Evolutionary conservation across 37 sponge, comb jelly and placozoan genomes (phyloP).

Genomic region (Geodia barretti): DNA sequence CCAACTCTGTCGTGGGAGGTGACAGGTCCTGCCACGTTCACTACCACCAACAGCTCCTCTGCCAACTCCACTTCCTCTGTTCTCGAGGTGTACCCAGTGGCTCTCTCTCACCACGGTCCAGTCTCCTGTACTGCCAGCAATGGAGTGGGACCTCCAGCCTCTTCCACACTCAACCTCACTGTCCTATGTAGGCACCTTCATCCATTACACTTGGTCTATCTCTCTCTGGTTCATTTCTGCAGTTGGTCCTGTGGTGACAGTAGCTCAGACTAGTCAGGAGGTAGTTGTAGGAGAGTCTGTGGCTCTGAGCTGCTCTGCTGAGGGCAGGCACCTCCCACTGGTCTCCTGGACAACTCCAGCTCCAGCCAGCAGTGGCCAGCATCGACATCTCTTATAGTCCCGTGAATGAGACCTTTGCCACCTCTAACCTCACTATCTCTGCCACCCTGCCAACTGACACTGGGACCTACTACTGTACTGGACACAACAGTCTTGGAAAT

Average conservation of each 20-base stretch:
- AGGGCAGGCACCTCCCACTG: background rate
- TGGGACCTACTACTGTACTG: background rate
- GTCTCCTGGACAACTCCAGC: too few relatives aligned
- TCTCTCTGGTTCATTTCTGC: too few relatives aligned
- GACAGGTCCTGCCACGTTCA: too few relatives aligned
- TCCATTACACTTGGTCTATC: background rate
- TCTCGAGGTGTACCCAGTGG: background rate
- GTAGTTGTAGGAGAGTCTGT: background rate
- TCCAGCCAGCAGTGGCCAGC: too few relatives aligned
- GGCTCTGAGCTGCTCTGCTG: background rate
- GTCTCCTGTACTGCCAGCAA: background rate
- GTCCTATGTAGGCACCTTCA: background rate
- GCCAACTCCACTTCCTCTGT: background rate
- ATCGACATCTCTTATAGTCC: too few relatives aligned
- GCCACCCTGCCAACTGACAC: background rate
- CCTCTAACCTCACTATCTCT: too few relatives aligned
- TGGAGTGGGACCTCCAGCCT: background rate
- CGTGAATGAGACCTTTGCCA: background rate
- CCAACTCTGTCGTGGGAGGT: slow-evolving; percentile 9
- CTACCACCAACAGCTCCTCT: background rate
- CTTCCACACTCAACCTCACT: background rate
- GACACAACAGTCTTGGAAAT: background rate
- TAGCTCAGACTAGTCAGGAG: background rate
- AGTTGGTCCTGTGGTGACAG: background rate
- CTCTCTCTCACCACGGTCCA: background rate